Conservation (phyloP, 2,113 vertebrate species). For the Cyprinus carpio region DNA sequence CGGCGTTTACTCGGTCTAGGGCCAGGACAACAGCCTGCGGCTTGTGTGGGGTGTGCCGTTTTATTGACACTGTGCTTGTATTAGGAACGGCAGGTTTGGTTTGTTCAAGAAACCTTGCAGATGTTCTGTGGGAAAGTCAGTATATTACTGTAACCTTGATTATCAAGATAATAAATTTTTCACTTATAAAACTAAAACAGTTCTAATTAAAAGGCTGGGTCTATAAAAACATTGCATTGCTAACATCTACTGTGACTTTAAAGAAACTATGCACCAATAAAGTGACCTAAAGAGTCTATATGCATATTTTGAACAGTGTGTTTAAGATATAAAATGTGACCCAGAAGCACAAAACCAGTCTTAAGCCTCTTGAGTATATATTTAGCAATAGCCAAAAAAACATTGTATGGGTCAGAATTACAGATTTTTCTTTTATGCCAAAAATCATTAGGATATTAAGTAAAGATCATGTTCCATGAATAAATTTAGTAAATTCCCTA, state of each 20-base stretch:
- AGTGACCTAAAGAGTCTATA: background rate
- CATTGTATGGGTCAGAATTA: too few species aligned
- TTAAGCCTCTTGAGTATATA: too few species aligned
- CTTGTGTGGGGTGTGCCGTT: constrained; percentile 68
- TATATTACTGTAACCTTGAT: constrained; percentile 8
- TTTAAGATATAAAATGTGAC: background rate
- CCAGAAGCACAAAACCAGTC: too few species aligned
- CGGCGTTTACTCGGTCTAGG: constrained; percentile 69
- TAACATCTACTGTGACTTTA: background rate
- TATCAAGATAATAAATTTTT: background rate
- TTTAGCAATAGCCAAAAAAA: too few species aligned
- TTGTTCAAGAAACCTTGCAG: constrained; percentile 75
- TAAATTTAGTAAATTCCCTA: too few species aligned
- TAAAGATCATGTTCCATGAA: too few species aligned
- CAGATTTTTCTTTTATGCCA: too few species aligned
- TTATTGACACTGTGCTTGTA: constrained; percentile 59
- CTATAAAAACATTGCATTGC: background rate
- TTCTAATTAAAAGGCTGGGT: background rate
- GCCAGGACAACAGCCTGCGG: constrained; percentile 69
- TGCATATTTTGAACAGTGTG: background rate
- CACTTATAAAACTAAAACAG: background rate
- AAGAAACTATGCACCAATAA: background rate
- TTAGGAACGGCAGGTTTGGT: constrained; percentile 62
- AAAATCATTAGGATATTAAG: too few species aligned
- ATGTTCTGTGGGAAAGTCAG: constrained; percentile 69